Evolutionary conservation across 2,113 vertebrate species (phyloP), one percentile per base, ranked within the genome.

Genomic region (Mobula birostris): DNA sequence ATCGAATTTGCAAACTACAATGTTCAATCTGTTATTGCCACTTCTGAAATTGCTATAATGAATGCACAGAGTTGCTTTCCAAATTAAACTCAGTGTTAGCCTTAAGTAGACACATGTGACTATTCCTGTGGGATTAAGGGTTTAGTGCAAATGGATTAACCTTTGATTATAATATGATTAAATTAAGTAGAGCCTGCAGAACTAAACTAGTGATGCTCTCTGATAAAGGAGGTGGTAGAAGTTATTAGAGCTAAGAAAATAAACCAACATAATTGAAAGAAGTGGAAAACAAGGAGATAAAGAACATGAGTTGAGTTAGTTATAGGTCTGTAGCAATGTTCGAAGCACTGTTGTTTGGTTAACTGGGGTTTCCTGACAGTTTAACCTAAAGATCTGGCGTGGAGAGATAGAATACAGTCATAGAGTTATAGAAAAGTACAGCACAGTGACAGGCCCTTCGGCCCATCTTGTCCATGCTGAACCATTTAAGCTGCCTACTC

Each of bases 101-200:
- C 87, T 17, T 90, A 90, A 90, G n/a, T 32, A 68, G 61, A 36
- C 14, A 66, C 87, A 90, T 90, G 87, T 90, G 87, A 90, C 66
- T 66, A 66, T 32, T 68, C 29, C 87, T 66, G n/a, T 68, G 17
- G 12, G 61, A 90, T 68, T 90, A 68, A 90, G 87, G 21, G 87
- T 66, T 90, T n/a, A 90, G 58, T 36, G 63, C 63, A 90, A 68
- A 66, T 66, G 87, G 61, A 68, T 90, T 90, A 90, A 15, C 66
- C 7, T 15, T 17, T 19, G 87, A 66, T 66, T n/a, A 48, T 63
- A 90, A 32, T 66, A 29, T 27, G 66, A 4, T 68, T 90, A 90
- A 68, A 68, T 90, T 90, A 90, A 90, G 6, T 90, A 61, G 5
- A 9, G 11, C 15, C 29, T 32, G n/a, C 2, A 68, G 11, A 90